A percentile compares a stretch with the other conserved stretches of the same genome.
Conservation (phyloP, 2,797 vertebrate species). For the Atherinosoma microstoma region DNA sequence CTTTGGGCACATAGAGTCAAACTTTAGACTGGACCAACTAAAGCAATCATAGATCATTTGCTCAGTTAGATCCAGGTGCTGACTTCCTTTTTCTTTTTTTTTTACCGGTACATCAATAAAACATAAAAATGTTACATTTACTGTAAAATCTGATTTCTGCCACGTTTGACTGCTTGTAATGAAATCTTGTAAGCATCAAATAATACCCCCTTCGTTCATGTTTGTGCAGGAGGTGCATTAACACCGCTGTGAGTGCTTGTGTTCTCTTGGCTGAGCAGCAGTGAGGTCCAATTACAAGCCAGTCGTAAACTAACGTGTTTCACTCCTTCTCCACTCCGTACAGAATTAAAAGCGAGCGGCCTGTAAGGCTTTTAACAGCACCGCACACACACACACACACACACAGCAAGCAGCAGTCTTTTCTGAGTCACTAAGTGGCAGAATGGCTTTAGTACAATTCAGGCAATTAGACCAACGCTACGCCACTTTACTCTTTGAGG, state of each 20-base stretch:
- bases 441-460: constrained; percentile 74
- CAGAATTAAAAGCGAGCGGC: constrained; percentile 69
- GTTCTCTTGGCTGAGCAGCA: constrained; percentile 62
- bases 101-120: background rate
- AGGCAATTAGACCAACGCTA: constrained; percentile 73
- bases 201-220: background rate
- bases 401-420: constrained; percentile 20
- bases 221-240: constrained; percentile 36
- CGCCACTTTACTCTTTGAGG: constrained; percentile 54
- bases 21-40: background rate
- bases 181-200: constrained; percentile 6
- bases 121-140: background rate
- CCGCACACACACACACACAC: constrained; percentile 19
- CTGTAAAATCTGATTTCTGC: background rate
- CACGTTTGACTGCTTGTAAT: constrained; percentile 12
- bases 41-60: no score
- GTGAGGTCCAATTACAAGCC: constrained; percentile 75
- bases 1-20: no score
- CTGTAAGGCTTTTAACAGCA: constrained; percentile 75
- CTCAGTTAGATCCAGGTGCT: background rate
- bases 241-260: constrained; percentile 9
- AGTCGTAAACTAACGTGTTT: constrained; percentile 66
- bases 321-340: constrained; percentile 33
- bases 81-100: no score
- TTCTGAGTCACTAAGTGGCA: constrained; percentile 62